Evolutionary conservation across 1,140 invertebrate species (phyloP).

Genomic region (Bombus fervidus): DNA sequence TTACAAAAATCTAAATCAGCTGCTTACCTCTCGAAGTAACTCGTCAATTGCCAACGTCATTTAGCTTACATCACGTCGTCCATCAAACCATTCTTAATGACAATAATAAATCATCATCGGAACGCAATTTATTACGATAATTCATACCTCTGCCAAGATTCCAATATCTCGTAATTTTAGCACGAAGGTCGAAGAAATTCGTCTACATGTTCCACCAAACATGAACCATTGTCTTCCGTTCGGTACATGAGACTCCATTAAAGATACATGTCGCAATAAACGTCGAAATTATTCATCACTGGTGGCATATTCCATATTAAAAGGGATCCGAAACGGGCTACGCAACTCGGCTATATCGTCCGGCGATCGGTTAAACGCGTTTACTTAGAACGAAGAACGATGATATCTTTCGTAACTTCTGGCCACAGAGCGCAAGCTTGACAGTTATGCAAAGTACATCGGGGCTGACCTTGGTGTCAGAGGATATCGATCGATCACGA

Average conservation of each 20-base stretch:
- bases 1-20: too few species aligned
- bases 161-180: neutral
- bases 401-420: constrained; percentile 46
- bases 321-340: neutral
- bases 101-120: neutral
- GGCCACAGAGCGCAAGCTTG: constrained; percentile 16
- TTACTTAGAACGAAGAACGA: constrained; percentile 20
- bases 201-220: neutral
- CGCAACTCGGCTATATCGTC: constrained; percentile 5
- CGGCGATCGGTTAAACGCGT: neutral
- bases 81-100: too few species aligned
- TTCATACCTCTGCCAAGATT: neutral
- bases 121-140: neutral
- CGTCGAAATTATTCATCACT: constrained; percentile 28
- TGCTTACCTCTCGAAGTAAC: too few species aligned
- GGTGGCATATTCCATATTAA: constrained; percentile 26
- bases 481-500: constrained; percentile 42
- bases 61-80: neutral
- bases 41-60: neutral
- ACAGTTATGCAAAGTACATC: constrained; percentile 46
- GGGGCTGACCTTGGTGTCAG: constrained; percentile 28
- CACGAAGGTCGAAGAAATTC: neutral
- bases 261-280: neutral
- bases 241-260: neutral
- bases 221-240: neutral